A percentile compares a stretch with the other conserved stretches of the same genome.
phyloP scores from a whole-genome alignment of 2,797 vertebrate species.

The Natrix natrix region DNA sequence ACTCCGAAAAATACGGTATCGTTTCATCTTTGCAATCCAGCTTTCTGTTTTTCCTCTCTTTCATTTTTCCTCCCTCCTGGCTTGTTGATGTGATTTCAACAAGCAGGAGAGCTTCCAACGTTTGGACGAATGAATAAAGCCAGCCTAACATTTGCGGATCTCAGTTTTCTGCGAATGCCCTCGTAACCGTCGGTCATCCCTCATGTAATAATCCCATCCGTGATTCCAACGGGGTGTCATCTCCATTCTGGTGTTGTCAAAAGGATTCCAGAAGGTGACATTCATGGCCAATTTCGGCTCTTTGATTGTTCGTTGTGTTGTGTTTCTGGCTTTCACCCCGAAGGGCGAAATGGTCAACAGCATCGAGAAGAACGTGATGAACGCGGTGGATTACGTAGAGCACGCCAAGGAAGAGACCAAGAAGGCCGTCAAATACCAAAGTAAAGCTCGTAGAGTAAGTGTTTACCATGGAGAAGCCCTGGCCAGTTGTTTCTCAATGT shows the following conservation, averaged over 20 bases:
- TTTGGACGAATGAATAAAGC: too few species aligned
- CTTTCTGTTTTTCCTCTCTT: background rate
- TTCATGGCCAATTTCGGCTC: background rate
- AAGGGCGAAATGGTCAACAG: conserved; percentile 97
- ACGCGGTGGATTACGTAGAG: conserved; percentile 84
- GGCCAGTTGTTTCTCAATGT: background rate
- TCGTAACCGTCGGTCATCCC: background rate
- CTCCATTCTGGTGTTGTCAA: background rate
- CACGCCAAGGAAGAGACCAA: conserved; percentile 93
- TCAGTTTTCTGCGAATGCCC: background rate
- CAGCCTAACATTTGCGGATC: background rate
- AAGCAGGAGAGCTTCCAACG: too few species aligned
- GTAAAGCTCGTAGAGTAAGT: conserved; percentile 88
- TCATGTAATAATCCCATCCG: background rate
- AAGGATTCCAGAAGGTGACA: background rate
- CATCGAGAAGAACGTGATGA: conserved; percentile 92
- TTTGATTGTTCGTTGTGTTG: background rate
- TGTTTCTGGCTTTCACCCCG: background rate
- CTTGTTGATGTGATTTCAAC: background rate
- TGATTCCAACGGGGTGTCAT: background rate
- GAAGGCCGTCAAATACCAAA: conserved; percentile 90
- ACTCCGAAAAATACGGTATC: too few species aligned
- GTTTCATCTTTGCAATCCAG: background rate
- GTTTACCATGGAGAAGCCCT: background rate
- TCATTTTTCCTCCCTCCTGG: background rate